Percentiles rank a stretch among this genome's conserved stretches.
These are phyloP conservation scores for Watsonalla binaria DNA, from an alignment of 2,888 invertebrate species.

Conservation along the genomic window DNA sequence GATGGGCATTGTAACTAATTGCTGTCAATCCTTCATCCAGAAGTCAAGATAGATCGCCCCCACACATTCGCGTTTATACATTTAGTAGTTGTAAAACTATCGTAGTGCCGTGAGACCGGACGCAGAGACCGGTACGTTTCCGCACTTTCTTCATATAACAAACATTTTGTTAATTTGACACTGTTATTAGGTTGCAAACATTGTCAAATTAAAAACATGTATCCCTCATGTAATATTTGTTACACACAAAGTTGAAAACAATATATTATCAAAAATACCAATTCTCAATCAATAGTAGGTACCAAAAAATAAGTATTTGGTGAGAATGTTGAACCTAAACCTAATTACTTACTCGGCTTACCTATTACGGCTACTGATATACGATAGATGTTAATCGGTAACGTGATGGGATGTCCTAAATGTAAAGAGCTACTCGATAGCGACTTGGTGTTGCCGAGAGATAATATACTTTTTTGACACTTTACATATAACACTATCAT, in stretches of 20 bases:
- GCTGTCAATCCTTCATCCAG: slow-evolving; percentile 25
- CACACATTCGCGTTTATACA: slow-evolving; percentile 33
- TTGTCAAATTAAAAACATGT: too few relatives aligned
- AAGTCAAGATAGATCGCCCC: slow-evolving; percentile 42
- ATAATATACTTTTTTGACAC: slow-evolving; percentile 17
- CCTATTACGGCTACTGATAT: background rate
- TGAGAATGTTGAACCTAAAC: too few relatives aligned
- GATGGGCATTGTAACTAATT: slow-evolving; percentile 37
- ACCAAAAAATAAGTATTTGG: too few relatives aligned
- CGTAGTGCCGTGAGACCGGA: slow-evolving; percentile 6
- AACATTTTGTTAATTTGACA: too few relatives aligned
- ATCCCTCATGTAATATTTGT: too few relatives aligned
- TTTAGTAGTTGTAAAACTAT: background rate
- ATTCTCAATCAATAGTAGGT: too few relatives aligned
- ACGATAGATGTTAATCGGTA: slow-evolving; percentile 19
- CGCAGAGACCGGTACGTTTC: background rate
- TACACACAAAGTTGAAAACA: too few relatives aligned
- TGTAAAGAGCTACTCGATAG: slow-evolving; percentile 39
- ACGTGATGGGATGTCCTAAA: slow-evolving; percentile 47
- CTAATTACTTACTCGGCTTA: too few relatives aligned
- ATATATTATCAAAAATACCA: too few relatives aligned
- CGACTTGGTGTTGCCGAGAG: slow-evolving; percentile 40
- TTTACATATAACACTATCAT: slow-evolving; percentile 25
- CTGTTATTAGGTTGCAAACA: too few relatives aligned
- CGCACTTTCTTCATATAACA: too few relatives aligned